These are phyloP conservation scores for Sorex maritimensis DNA, from an alignment of 2,797 vertebrate species.

Conservation along the genomic window DNA sequence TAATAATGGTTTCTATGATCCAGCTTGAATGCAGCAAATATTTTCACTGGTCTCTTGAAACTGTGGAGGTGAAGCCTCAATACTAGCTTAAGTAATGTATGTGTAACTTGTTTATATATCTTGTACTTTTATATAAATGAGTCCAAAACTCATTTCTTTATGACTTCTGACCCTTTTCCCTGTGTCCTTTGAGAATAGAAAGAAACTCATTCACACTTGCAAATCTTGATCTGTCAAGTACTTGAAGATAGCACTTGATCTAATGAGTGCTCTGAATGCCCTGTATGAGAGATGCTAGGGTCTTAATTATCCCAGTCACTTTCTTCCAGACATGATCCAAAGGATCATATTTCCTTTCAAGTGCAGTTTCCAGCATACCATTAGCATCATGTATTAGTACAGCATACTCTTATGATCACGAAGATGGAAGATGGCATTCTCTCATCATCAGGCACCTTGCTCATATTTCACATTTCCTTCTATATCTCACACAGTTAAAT, in stretches of 20 bases:
- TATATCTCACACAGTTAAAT: background rate
- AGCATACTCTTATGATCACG: background rate
- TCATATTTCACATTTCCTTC: background rate
- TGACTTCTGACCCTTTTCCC: constrained; percentile 4
- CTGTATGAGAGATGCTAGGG: background rate
- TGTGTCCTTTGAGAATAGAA: background rate
- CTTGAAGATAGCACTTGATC: background rate
- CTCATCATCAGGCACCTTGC: background rate
- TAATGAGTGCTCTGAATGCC: background rate
- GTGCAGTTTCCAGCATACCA: background rate
- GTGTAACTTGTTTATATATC: background rate
- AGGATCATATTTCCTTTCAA: background rate
- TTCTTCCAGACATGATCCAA: background rate
- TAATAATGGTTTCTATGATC: background rate
- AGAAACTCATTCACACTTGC: background rate
- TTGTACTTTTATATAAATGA: background rate
- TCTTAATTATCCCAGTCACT: background rate
- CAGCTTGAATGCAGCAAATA: background rate
- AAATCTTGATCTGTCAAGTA: background rate
- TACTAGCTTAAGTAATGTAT: background rate
- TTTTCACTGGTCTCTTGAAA: constrained; percentile 20
- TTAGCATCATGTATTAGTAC: background rate
- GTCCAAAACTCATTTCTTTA: constrained; percentile 12
- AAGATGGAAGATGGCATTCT: background rate
- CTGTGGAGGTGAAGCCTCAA: background rate